phyloP scores from a whole-genome alignment of 1,140 invertebrate genomes.

The Hetaerina americana region DNA sequence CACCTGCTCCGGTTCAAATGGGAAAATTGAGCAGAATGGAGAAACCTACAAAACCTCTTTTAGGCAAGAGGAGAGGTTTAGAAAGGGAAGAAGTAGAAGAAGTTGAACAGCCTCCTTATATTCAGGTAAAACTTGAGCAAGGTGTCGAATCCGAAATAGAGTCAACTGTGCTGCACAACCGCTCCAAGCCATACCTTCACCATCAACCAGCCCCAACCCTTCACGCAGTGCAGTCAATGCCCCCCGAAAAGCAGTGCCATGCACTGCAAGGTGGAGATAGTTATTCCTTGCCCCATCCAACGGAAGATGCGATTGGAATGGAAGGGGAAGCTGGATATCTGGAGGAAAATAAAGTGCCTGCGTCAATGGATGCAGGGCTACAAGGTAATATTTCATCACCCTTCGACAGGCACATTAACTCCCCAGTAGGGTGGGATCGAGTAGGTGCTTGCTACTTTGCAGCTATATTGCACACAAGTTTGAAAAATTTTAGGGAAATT shows the following conservation, averaged over 20 bases:
- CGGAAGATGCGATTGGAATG: not conserved
- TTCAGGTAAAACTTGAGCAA: not conserved
- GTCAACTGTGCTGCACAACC: not conserved
- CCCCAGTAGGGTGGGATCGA: too few relatives aligned
- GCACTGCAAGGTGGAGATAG: not conserved
- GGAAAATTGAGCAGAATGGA: not conserved
- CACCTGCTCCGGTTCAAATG: not conserved
- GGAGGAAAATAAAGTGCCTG: not conserved
- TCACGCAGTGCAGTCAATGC: not conserved
- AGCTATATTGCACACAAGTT: too few relatives aligned
- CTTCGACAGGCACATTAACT: too few relatives aligned
- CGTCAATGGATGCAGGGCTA: not conserved
- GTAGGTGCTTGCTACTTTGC: too few relatives aligned
- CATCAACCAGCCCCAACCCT: not conserved
- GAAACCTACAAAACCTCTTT: not conserved
- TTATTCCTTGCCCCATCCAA: not conserved
- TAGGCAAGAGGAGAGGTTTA: not conserved
- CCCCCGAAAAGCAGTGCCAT: not conserved
- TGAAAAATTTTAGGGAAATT: too few relatives aligned
- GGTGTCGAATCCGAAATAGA: not conserved
- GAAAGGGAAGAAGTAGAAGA: not conserved
- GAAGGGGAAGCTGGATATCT: not conserved
- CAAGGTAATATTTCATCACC: too few relatives aligned
- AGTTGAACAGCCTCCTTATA: not conserved
- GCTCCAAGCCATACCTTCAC: not conserved